Base-by-base conservation (phyloP, 2,888 invertebrate genomes). In the Carterocephalus palaemon region DNA sequence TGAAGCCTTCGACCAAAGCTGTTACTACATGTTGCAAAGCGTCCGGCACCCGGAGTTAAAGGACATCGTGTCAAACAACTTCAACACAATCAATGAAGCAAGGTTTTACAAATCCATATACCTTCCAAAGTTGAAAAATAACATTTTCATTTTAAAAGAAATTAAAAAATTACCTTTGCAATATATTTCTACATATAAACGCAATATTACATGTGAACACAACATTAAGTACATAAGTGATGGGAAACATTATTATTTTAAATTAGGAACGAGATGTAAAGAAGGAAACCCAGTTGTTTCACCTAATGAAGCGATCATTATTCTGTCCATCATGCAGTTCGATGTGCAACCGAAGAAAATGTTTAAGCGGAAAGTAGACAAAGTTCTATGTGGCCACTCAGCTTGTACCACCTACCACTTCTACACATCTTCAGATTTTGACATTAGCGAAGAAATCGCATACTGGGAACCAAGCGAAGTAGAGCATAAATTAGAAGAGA, bases 201-300 rank as follows among this genome's bases (percentile, higher is more conserved):
- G 28, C n/a, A 28, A 28, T n/a, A 15, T 4, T 15, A 15, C 3
- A n/a, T n/a, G n/a, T n/a, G 28, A 9, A 2, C 5, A 12, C 0
- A 13, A 15, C 3, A 15, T 28, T 15, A 28, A n/a, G 3, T 15
- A n/a, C 15, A 15, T 28, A 15, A 28, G 13, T 1, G n/a, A 15
- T 15, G 28, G 28, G 4, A 28, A 13, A 3, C 8, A 28, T 28
- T 28, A 28, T 15, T 28, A 28, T 28, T 28, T 28, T 15, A 28
- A 28, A n/a, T n/a, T n/a, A n/a, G n/a, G n/a, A 28, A 15, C 28
- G 12, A 26, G 7, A 6, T 7, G 3, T 6, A 28, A 28, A 2
- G 1, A 26, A 26, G 3, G 4, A 28, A 28, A 15, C 15, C 15
- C 10, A n/a, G 15, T 3, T 13, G 15, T 13, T 28, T 28, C 28